Evolutionary conservation across 2,113 vertebrate species (phyloP).

Genomic region (Eulemur rufifrons): DNA sequence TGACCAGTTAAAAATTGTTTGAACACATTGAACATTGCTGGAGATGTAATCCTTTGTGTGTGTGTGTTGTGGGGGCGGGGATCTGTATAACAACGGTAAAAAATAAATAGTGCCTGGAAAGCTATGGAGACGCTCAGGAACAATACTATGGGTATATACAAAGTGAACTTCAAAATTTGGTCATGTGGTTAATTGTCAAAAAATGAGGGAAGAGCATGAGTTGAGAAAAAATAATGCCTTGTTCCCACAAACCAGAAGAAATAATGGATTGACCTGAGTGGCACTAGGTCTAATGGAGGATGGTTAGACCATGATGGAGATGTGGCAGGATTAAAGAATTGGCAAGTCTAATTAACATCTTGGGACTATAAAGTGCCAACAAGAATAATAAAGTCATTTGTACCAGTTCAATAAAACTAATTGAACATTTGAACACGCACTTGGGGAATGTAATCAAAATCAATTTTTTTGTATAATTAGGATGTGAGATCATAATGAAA

Average conservation of each 20-base stretch:
- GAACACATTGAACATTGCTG: neutral
- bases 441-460: neutral
- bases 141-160: neutral
- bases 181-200: neutral
- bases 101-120: neutral
- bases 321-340: neutral
- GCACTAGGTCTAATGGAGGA: neutral
- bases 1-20: neutral
- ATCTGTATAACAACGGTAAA: neutral
- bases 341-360: neutral
- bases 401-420: conserved; percentile 15
- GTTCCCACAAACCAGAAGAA: neutral
- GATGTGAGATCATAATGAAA: neutral
- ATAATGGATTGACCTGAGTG: neutral
- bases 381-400: neutral
- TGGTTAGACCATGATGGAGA: neutral
- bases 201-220: neutral
- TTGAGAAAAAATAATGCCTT: neutral
- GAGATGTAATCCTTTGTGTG: neutral
- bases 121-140: neutral
- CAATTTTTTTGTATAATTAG: neutral
- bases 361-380: neutral
- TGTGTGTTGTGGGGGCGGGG: too few relatives aligned
- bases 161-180: neutral
- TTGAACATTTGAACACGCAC: conserved; percentile 26